phyloP scores from a whole-genome alignment of 2,888 invertebrate genomes.

The Tinea trinotella region DNA sequence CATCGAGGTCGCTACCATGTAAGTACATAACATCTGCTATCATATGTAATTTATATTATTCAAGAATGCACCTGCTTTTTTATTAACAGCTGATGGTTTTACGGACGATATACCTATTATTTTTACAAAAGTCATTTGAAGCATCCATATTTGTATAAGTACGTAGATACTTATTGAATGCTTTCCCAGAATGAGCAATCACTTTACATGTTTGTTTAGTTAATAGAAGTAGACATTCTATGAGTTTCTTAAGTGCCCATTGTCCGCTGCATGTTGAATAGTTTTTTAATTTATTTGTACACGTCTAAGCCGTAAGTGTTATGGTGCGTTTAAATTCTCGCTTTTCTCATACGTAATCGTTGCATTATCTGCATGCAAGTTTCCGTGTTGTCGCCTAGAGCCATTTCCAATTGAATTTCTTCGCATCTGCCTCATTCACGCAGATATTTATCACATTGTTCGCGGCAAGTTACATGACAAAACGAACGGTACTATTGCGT shows the following conservation, averaged over 20 bases:
- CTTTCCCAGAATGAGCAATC: constrained; percentile 10
- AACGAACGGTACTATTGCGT: constrained; percentile 52
- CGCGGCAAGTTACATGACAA: constrained; percentile 55
- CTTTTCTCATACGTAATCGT: constrained; percentile 39
- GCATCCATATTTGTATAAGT: neutral
- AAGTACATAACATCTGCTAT: neutral
- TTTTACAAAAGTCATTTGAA: neutral
- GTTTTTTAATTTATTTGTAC: constrained; percentile 29
- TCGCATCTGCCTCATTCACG: constrained; percentile 40
- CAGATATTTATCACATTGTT: constrained; percentile 58
- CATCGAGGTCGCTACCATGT: neutral
- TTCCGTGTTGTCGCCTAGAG: constrained; percentile 43
- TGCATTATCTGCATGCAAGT: constrained; percentile 29
- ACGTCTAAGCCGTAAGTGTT: constrained; percentile 40
- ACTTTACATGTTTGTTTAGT: constrained; percentile 40
- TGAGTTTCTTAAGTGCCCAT: constrained; percentile 39
- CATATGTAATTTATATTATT: constrained; percentile 4
- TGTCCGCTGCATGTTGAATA: constrained; percentile 29
- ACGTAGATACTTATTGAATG: neutral
- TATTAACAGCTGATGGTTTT: neutral
- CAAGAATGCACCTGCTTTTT: neutral
- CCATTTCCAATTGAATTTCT: constrained; percentile 33
- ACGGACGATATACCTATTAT: neutral
- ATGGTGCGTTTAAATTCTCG: constrained; percentile 29
- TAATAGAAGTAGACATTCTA: constrained; percentile 37